Evolutionary conservation across 2,113 vertebrate species (phyloP), one percentile per base, ranked within the genome.

Genomic region (Myanophis thanlyinensis): DNA sequence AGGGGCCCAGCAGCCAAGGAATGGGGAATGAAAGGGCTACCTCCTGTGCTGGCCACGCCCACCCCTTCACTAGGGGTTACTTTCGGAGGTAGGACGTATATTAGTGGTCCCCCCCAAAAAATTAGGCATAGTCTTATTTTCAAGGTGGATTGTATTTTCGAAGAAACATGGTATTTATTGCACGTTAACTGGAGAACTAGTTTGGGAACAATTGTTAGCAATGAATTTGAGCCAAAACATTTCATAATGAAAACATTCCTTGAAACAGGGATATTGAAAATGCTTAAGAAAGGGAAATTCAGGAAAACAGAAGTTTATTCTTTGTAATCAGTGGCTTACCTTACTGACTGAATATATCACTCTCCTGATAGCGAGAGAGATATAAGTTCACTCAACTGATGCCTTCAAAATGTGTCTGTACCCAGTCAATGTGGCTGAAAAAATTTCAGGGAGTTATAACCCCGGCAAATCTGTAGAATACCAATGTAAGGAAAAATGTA

Each of bases 141-240:
- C n/a, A n/a, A n/a, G n/a, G n/a, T n/a, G n/a, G n/a, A n/a, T n/a
- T n/a, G n/a, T n/a, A n/a, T n/a, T n/a, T n/a, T n/a, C n/a, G n/a
- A n/a, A n/a, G n/a, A n/a, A n/a, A n/a, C n/a, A n/a, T n/a, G n/a
- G n/a, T n/a, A n/a, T 8, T 49, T 59, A 91, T 92, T 87, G 54
- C n/a, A 93, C 86, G 89, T 2, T 4, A 2, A 22, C 49, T 48
- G n/a, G 30, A 62, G 30, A 89, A 67, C 27, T 90, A 59, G 90
- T 44, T 0, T 91, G 23, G 54, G 15, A 92, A 35, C 51, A n/a
- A n/a, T n/a, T 1, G 35, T 56, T 85, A 15, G 56, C 40, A 86
- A 15, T 89, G 51, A 52, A 30, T n/a, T 96, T 89, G 35, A 52
- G 30, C 94, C 92, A 92, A 93, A 90, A 92, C 51, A 59, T 44